Base-by-base conservation (phyloP, 2,113 vertebrate genomes). In the Ochotona princeps region DNA sequence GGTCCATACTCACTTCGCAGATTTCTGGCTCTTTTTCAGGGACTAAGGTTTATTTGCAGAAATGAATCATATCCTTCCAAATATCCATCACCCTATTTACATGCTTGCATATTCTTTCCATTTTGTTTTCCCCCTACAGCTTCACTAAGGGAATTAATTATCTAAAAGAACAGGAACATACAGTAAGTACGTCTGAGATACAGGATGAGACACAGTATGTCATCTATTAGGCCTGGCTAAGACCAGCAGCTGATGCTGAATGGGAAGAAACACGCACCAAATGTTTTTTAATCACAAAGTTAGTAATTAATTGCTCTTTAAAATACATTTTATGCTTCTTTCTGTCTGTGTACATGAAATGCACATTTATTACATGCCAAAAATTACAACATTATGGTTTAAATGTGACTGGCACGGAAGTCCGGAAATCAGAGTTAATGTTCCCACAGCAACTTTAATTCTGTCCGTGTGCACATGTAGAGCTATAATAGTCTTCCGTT, bases 221-320 rank as follows among this genome's bases (percentile, higher is more conserved):
- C 97, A 96, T 97, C 97, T 97, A 97, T 97, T 96, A 97, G 97
- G 97, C 96, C 97, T 96, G 96, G 94, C 97, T 97, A 96, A 96
- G 96, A 96, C 97, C 96, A 97, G 96, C 97, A 97, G 97, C 96
- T 97, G 97, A 97, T 93, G 97, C 96, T 96, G 95, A 97, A 97
- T 96, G 96, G 96, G 94, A 97, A 97, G 94, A 96, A 97, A 97
- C 97, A 96, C 23, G 96, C 96, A 97, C 96, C 97, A 97, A 97
- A 97, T 97, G 97, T 95, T 97, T 97, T 97, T 96, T 97, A 96
- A 97, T 97, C 97, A 95, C 97, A 97, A 97, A 97, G 95, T 97
- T 97, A 97, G 97, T 96, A 96, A 97, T 97, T 96, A 97, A 97
- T 97, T 97, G 96, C 96, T 97, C 96, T 97, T 97, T 97, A 97